These are phyloP conservation scores for Pectinophora gossypiella DNA, from an alignment of 1,140 invertebrate species.

Conservation along the genomic window DNA sequence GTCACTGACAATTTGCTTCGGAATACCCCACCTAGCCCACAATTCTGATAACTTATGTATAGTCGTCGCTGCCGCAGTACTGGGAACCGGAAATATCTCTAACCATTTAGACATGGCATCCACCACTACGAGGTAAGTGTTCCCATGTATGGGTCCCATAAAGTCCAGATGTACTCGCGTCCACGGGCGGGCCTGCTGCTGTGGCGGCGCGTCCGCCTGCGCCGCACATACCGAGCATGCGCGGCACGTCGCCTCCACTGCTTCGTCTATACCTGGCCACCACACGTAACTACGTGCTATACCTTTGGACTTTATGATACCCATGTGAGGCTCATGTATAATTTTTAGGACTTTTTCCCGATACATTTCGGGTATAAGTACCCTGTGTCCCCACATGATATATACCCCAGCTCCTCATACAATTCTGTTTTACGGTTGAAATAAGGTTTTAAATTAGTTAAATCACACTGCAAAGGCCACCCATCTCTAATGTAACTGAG, in stretches of 20 bases:
- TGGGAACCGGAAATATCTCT: background rate
- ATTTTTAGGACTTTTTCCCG: background rate
- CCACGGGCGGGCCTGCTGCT: background rate
- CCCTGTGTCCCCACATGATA: background rate
- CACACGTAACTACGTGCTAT: background rate
- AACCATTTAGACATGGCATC: background rate
- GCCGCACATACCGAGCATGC: background rate
- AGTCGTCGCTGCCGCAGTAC: background rate
- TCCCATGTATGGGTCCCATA: background rate
- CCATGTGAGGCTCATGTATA: background rate
- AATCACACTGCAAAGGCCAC: background rate
- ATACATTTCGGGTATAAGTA: background rate
- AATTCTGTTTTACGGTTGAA: background rate
- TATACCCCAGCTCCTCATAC: background rate
- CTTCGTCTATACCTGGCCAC: background rate
- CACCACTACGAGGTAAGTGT: background rate
- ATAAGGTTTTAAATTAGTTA: background rate
- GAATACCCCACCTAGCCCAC: background rate
- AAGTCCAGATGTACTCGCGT: background rate
- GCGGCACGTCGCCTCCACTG: background rate
- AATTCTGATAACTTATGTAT: background rate
- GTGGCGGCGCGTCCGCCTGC: background rate
- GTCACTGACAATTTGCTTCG: background rate
- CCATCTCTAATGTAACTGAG: background rate
- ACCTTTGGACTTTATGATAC: background rate